Evolutionary conservation across 2,113 vertebrate species (phyloP).

Genomic region (Lipophrys pholis): DNA sequence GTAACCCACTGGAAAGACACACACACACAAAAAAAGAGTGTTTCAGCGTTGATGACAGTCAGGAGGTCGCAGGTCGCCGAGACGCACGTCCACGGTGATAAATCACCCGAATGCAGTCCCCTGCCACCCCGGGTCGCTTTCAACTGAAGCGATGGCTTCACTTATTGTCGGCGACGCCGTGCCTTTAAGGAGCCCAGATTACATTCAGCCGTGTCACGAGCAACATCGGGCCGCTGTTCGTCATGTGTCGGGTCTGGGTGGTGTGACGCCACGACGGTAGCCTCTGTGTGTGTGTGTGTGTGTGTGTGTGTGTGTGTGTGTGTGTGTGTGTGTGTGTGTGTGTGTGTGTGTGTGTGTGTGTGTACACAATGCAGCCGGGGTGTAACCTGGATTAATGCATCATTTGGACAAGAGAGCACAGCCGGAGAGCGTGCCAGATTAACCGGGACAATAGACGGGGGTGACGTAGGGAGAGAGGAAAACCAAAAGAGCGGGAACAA

Average conservation of each 20-base stretch:
- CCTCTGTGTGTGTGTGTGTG: too few relatives aligned
- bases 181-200: conserved; percentile 57
- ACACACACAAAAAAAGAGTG: conserved; percentile 16
- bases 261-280: conserved; percentile 36
- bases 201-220: conserved; percentile 47
- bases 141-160: conserved; percentile 49
- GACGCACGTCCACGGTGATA: conserved; percentile 29
- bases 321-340: too few relatives aligned
- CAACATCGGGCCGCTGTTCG: conserved; percentile 43
- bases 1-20: too few relatives aligned
- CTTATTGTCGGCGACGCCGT: conserved; percentile 44
- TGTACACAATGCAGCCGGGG: conserved; percentile 29
- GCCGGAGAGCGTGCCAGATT: conserved; percentile 58
- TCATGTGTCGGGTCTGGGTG: conserved; percentile 51
- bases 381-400: conserved; percentile 75
- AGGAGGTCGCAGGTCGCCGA: conserved; percentile 43
- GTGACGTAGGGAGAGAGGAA: neutral
- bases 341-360: conserved; percentile 16
- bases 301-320: too few relatives aligned
- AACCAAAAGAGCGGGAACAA: neutral
- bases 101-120: conserved; percentile 37
- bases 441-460: conserved; percentile 59
- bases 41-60: conserved; percentile 34
- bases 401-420: conserved; percentile 66
- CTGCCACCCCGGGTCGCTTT: conserved; percentile 20